phyloP scores from a whole-genome alignment of 2,113 vertebrate genomes.

The Crypturellus undulatus region DNA sequence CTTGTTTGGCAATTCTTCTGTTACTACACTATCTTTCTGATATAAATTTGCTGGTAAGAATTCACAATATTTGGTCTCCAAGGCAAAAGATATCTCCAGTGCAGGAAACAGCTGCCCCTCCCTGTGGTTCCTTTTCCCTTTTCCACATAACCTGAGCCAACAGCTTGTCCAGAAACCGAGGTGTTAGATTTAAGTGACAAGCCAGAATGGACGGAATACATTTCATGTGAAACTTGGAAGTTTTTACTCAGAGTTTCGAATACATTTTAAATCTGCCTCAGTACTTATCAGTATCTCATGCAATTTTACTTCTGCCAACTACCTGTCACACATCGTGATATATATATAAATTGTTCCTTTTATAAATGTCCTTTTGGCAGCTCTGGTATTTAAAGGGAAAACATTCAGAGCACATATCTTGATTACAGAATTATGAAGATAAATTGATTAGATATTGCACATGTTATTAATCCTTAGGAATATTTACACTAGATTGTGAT shows the following conservation, averaged over 20 bases:
- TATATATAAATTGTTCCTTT: background rate
- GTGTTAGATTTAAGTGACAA: background rate
- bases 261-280: background rate
- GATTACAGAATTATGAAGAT: background rate
- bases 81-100: background rate
- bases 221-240: background rate
- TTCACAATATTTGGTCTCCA: constrained; percentile 47
- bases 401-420: background rate
- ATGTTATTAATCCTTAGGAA: background rate
- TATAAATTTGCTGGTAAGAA: background rate
- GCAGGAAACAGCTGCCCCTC: background rate
- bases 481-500: background rate
- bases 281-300: background rate
- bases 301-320: background rate
- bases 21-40: background rate
- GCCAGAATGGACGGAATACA: background rate
- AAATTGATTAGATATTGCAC: background rate
- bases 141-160: background rate
- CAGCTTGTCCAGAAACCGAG: background rate
- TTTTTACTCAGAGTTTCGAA: background rate
- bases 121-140: background rate
- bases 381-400: background rate
- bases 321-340: background rate
- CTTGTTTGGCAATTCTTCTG: background rate
- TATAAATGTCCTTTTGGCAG: background rate